Evolutionary conservation across 2,113 vertebrate genomes (phyloP).

Genomic region (Neotragus pygmaeus): DNA sequence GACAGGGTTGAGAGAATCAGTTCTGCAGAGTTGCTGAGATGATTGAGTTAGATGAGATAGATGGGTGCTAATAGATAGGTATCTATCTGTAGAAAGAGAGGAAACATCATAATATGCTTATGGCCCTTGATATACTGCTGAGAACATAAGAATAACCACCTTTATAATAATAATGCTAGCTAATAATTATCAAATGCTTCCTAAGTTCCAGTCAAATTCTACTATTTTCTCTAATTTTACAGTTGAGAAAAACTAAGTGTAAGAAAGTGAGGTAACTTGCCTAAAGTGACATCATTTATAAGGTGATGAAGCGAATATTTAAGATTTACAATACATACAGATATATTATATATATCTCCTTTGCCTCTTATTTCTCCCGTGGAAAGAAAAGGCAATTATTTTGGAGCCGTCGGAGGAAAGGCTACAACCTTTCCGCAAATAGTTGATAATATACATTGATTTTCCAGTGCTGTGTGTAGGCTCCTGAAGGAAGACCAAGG

Average conservation of each 20-base stretch:
- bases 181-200: not conserved
- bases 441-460: not conserved
- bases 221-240: not conserved
- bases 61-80: not conserved
- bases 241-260: not conserved
- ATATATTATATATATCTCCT: not conserved
- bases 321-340: not conserved
- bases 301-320: not conserved
- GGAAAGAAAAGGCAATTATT: not conserved
- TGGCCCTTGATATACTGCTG: not conserved
- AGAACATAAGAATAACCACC: not conserved
- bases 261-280: not conserved
- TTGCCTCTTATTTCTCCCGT: not conserved
- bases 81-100: not conserved
- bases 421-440: not conserved
- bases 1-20: not conserved
- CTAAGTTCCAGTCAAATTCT: not conserved
- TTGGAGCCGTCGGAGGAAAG: not conserved
- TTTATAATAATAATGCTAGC: not conserved
- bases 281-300: not conserved
- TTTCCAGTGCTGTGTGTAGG: not conserved
- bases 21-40: not conserved
- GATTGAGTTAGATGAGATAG: not conserved
- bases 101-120: not conserved
- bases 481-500: not conserved